Percentiles rank a stretch among this genome's conserved stretches.
Evolutionary conservation across 1,140 invertebrate genomes (phyloP).

Genomic region (Heliconius eleuchia): DNA sequence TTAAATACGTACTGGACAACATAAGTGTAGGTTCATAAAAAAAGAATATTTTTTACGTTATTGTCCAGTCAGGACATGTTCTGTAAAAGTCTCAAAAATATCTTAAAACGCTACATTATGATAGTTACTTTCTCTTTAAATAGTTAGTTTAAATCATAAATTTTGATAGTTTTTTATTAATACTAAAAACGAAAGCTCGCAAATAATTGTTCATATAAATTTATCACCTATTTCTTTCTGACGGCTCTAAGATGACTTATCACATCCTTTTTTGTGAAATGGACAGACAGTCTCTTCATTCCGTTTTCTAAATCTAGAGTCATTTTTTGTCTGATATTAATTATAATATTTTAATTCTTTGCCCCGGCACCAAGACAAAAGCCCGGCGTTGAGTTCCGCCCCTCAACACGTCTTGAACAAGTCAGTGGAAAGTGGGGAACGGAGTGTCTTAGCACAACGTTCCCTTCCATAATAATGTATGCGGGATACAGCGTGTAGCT

Average conservation of each 20-base stretch:
- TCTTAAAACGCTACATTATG: background rate
- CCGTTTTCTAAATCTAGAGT: background rate
- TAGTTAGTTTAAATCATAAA: constrained; percentile 10
- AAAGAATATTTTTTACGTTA: background rate
- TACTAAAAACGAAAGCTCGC: constrained; percentile 11
- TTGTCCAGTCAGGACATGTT: background rate
- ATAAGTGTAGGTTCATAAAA: too few species aligned
- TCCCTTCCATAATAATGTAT: too few species aligned
- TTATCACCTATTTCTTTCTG: constrained; percentile 1
- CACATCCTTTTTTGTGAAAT: background rate
- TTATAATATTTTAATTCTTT: background rate
- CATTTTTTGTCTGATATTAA: background rate
- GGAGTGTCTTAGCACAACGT: too few species aligned
- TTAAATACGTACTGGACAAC: too few species aligned
- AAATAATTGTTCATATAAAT: constrained; percentile 4
- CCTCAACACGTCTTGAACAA: too few species aligned
- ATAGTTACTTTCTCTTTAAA: constrained; percentile 17
- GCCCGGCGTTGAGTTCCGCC: too few species aligned
- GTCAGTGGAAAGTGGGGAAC: too few species aligned
- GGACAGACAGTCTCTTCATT: background rate
- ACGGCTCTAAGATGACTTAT: background rate
- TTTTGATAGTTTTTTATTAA: constrained; percentile 15
- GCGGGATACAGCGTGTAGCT: too few species aligned
- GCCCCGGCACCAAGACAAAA: too few species aligned
- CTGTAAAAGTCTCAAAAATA: background rate